Base-by-base conservation (phyloP, 2,797 vertebrate species). In the Chelon auratus region DNA sequence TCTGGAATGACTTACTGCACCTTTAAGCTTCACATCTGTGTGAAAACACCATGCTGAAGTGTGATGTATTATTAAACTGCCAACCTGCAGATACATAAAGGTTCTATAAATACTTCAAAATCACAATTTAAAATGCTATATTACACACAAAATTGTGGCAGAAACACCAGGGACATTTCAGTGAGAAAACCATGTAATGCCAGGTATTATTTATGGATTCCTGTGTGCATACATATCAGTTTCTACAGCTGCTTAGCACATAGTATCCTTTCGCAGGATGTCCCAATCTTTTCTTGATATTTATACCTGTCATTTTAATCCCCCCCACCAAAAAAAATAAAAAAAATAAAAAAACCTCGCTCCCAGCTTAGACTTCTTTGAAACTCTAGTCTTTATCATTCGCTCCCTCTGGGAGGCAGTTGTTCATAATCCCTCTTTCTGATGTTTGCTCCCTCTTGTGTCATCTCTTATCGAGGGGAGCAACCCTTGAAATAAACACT, bases 401-500 rank as follows among this genome's bases (percentile, higher is more conserved):
- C 30, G 37, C 50, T 77, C 53, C 76, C 77, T 78, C 62, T 77
- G 58, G 71, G 83, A 82, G 72, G 69, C 78, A 60, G 77, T 81
- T 73, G 45, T 68, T 80, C 72, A 65, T 85, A 80, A 86, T 85
- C 80, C 78, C 72, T 40, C 47, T 65, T 78, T 79, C 78, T 81
- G 76, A 84, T 83, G 76, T 87, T 74, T 74, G 57, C 80, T 72
- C 61, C 65, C 77, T 75, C 80, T 78, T 33, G 57, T 87, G 76
- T 79, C 75, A 77, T 85, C 64, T 75, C 70, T 83, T 90, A 84
- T 85, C 86, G 72, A 10, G 62, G 65, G 51, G 48, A 67, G 54
- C 81, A 84, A 71, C 74, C 61, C 80, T 86, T 86, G 81, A 88
- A 84, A 85, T 85, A 89, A 90, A 86, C 72, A 82, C 68, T 89